A percentile compares a stretch with the other conserved stretches of the same genome.
Conservation (phyloP, 2,888 invertebrate genomes). For the Vesta saturnalis region DNA sequence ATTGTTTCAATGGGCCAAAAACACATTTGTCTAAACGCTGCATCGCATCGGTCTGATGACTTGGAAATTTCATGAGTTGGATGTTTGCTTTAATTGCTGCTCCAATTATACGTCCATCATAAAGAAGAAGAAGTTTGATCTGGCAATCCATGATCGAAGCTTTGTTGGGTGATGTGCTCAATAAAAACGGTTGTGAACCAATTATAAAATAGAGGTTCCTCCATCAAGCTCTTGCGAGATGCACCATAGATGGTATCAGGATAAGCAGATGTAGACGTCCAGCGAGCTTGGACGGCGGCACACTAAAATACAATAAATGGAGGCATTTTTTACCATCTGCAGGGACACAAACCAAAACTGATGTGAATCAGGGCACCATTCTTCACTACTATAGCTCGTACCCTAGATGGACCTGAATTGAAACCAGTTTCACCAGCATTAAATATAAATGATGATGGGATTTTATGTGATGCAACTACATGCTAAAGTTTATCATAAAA, state of each 20-base stretch:
- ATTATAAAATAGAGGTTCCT: neutral
- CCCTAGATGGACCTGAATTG: neutral
- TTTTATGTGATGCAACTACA: neutral
- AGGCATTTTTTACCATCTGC: neutral
- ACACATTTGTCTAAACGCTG: neutral
- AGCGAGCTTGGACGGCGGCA: neutral
- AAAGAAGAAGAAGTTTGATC: neutral
- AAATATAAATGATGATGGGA: neutral
- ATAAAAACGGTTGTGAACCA: neutral
- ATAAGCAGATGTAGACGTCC: neutral
- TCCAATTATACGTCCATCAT: neutral
- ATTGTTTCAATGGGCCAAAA: neutral
- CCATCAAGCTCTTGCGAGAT: no score
- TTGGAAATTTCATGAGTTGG: neutral
- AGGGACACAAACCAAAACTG: neutral
- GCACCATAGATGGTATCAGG: neutral
- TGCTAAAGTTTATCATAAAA: slow-evolving; percentile 36
- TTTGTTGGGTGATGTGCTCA: neutral
- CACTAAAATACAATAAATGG: neutral
- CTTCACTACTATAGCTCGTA: neutral
- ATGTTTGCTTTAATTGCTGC: neutral
- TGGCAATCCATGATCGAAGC: neutral
- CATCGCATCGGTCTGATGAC: neutral
- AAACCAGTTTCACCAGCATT: neutral
- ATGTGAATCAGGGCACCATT: neutral